phyloP scores from a whole-genome alignment of 2,797 vertebrate genomes.

The Phaenicophaeus curvirostris region DNA sequence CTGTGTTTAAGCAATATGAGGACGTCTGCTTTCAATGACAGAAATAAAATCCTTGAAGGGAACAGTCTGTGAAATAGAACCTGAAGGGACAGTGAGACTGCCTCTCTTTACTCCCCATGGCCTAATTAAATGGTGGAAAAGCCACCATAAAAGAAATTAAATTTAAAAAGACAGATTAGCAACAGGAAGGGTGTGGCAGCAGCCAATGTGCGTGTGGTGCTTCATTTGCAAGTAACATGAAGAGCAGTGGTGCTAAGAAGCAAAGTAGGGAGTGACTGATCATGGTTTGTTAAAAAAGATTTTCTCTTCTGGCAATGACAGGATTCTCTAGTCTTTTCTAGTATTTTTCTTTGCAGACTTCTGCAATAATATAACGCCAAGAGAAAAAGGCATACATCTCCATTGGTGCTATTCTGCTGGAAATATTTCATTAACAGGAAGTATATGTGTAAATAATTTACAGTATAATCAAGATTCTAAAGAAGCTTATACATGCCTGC shows the following conservation, averaged over 20 bases:
- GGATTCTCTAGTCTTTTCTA: not conserved
- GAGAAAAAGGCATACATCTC: not conserved
- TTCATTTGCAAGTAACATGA: not conserved
- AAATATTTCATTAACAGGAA: not conserved
- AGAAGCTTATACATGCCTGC: not conserved
- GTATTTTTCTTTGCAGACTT: not conserved
- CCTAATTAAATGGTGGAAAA: conserved; percentile 86
- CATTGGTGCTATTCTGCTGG: not conserved
- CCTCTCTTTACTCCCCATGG: conserved; percentile 77
- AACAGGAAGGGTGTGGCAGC: conserved; percentile 81
- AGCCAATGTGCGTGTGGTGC: not conserved
- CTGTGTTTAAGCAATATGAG: conserved; percentile 43
- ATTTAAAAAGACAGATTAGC: conserved; percentile 85
- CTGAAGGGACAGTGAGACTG: conserved; percentile 68
- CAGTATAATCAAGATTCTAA: not conserved
- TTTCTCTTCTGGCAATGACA: not conserved
- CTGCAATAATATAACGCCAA: not conserved
- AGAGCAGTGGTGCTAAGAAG: not conserved
- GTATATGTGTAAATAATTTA: not conserved
- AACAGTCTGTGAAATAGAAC: conserved; percentile 79
- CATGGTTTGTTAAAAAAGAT: not conserved
- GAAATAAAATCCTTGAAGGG: conserved; percentile 76
- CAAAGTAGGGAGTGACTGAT: not conserved
- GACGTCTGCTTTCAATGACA: conserved; percentile 73
- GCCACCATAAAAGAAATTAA: conserved; percentile 80